phyloP scores from a whole-genome alignment of 2,113 vertebrate species.

The Sphaerodactylus townsendi region DNA sequence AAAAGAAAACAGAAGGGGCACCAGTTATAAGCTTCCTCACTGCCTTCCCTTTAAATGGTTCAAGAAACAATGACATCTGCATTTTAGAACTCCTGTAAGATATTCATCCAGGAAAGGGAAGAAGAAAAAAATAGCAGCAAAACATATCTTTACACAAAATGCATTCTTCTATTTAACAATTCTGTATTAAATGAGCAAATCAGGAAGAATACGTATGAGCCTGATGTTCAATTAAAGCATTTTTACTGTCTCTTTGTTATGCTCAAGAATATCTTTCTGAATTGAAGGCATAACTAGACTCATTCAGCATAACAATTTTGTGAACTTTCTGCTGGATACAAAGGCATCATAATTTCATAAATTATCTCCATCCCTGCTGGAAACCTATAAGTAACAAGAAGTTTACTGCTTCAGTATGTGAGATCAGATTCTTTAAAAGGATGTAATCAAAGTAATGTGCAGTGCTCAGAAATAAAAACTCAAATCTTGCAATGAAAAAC shows the following conservation, averaged over 20 bases:
- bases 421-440: conserved; percentile 20
- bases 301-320: conserved; percentile 21
- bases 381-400: conserved; percentile 25
- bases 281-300: conserved; percentile 28
- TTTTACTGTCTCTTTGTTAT: conserved; percentile 36
- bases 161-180: conserved; percentile 18
- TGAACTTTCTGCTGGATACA: conserved; percentile 25
- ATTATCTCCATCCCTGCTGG: conserved; percentile 1
- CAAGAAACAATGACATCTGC: conserved; percentile 18
- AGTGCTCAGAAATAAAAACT: conserved; percentile 11
- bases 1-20: background rate
- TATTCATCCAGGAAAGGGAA: background rate
- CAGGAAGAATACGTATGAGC: conserved; percentile 33
- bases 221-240: conserved; percentile 33
- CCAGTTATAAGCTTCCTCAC: background rate
- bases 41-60: conserved; percentile 14
- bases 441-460: conserved; percentile 6
- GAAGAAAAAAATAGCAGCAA: background rate
- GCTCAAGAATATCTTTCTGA: conserved; percentile 19
- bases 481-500: background rate
- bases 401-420: conserved; percentile 21
- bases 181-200: conserved; percentile 29
- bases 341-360: conserved; percentile 33
- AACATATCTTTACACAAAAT: background rate
- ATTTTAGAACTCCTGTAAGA: conserved; percentile 14